Evolutionary conservation across 37 sponge, comb jelly and placozoan species (phyloP).

Genomic region (Haliclona indistincta): DNA sequence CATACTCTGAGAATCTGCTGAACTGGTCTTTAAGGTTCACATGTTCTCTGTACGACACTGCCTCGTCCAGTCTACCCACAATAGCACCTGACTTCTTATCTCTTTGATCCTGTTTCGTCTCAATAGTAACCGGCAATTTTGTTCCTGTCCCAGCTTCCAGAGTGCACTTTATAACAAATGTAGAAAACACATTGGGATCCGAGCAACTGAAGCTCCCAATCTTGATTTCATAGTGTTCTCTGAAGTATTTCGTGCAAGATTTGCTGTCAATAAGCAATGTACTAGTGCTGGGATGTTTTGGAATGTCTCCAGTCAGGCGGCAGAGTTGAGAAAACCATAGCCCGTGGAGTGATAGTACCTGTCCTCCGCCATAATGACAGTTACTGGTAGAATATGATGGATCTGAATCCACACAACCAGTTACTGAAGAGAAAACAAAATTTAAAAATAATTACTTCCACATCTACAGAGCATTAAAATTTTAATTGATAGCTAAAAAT

Average conservation of each 20-base stretch:
- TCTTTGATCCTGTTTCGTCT: background rate
- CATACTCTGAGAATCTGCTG: slow-evolving; percentile 53
- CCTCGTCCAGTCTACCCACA: slow-evolving; percentile 16
- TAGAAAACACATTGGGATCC: slow-evolving; percentile 5
- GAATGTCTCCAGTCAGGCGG: background rate
- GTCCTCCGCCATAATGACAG: slow-evolving; percentile 35
- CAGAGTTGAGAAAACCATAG: slow-evolving; percentile 32
- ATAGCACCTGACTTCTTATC: background rate
- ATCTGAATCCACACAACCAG: slow-evolving; percentile 42
- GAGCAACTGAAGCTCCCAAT: slow-evolving; percentile 30
- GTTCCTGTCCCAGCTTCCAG: slow-evolving; percentile 27
- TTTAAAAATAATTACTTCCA: too few relatives aligned
- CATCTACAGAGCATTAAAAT: too few relatives aligned
- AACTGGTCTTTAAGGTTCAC: slow-evolving; percentile 54
- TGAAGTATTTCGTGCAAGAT: slow-evolving; percentile 25
- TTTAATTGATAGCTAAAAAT: too few relatives aligned
- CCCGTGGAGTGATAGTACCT: slow-evolving; percentile 39
- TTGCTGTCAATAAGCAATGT: background rate
- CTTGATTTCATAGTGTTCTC: background rate
- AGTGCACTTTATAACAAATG: slow-evolving; percentile 41
- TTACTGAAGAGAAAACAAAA: slow-evolving; percentile 1
- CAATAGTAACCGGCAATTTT: slow-evolving; percentile 23
- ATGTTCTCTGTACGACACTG: slow-evolving; percentile 50
- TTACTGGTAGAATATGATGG: slow-evolving; percentile 33
- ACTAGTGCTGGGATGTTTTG: background rate